Evolutionary conservation across 2,888 invertebrate genomes (phyloP).

Genomic region (Parasteatoda lunata): DNA sequence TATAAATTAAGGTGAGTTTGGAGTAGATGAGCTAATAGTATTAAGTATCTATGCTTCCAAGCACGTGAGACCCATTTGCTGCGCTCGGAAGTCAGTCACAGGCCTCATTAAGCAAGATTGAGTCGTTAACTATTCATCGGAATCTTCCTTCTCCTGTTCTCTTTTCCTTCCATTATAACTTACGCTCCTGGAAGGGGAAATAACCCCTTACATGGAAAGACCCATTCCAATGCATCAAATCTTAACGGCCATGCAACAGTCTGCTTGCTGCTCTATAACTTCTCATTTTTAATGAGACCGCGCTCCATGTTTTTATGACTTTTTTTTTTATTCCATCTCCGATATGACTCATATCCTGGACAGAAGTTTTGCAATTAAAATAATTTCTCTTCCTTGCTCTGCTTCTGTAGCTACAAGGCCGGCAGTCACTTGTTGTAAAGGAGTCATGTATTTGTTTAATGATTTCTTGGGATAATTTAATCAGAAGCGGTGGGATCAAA

Average conservation of each 20-base stretch:
- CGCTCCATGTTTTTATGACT: background rate
- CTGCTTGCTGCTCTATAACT: constrained; percentile 29
- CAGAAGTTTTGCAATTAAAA: no score
- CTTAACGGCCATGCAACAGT: constrained; percentile 65
- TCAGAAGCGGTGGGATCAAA: no score
- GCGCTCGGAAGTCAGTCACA: constrained; percentile 61
- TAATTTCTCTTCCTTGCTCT: no score
- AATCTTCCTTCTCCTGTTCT: constrained; percentile 26
- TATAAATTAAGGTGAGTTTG: constrained; percentile 65
- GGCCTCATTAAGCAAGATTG: constrained; percentile 68
- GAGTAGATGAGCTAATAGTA: constrained; percentile 66
- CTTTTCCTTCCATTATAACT: constrained; percentile 32
- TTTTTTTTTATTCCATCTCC: background rate
- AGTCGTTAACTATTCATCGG: constrained; percentile 68
- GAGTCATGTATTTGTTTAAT: no score
- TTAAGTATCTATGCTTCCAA: constrained; percentile 51
- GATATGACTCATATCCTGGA: no score
- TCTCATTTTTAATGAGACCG: constrained; percentile 6
- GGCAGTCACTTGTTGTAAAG: no score
- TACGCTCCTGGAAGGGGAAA: constrained; percentile 41
- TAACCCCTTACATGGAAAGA: constrained; percentile 48
- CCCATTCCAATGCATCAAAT: constrained; percentile 62
- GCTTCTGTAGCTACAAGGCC: no score
- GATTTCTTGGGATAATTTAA: no score
- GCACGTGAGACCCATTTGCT: constrained; percentile 67